Base-by-base conservation (phyloP, 2,888 invertebrate species). In the Punctoribates punctum region DNA sequence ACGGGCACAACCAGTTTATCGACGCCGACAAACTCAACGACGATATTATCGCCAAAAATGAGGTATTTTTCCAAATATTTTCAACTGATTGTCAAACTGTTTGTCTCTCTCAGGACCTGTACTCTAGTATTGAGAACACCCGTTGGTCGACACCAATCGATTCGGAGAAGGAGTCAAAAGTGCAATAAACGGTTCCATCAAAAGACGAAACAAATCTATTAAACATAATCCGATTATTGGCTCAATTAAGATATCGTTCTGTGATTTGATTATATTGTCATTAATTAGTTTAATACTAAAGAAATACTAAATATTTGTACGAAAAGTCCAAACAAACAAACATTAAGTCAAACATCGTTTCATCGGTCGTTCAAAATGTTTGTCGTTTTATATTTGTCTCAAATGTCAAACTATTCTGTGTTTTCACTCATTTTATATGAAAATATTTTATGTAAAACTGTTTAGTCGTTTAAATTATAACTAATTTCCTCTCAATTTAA, bases 1-100 rank as follows among this genome's bases (percentile, higher is more conserved):
- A 67, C 34, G 65, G 34, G 3, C 29, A 34, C 34, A 67, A 67
- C 17, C 65, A 67, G 27, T 67, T n/a, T 67, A 67, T 67, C 4
- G 65, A 85, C 46, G 15, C 42, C 72, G 54, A 73, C 38, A 74
- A 74, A 57, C 34, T 74, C 27, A 42, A 57, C 51, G 54, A 74
- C 11, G 57, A 74, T 20, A 57, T 74, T 23, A 57, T 74, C n/a
- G 51, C 74, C 23, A 73, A 73, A 23, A 73, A 48, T 54, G 73
- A 73, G 6, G 54, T 73, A 48, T 34, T 67, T 8, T 38, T 67
- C 3, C n/a, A 15, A 67, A 67, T 62, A 9, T 25, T 5, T 62
- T 27, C 3, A 67, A 29, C 38, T 27, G 3, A 20, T 17, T 20
- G 9, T 20, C 20, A n/a, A 57, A 57, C 9, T 57, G 20, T 13